Evolutionary conservation across 2,113 vertebrate species (phyloP), one percentile per base, ranked within the genome.

Genomic region (Chunga burmeisteri): DNA sequence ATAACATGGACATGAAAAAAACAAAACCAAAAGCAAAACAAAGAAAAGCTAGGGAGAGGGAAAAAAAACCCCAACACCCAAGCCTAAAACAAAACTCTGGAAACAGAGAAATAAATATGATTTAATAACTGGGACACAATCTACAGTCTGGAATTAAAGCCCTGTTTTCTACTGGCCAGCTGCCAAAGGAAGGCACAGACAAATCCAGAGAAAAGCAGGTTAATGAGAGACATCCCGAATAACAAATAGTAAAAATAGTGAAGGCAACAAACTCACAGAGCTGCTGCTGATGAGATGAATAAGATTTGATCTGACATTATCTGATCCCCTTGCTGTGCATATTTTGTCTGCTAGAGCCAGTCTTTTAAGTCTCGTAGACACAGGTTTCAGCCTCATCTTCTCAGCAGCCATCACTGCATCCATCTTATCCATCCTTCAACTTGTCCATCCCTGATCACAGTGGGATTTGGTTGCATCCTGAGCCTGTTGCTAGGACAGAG

Each of bases 161-260:
- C 65, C 56, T 93, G 85, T 71, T 95, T 95, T 92, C 80, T 77
- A 2, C 91, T 96, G 96, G 93, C 85, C 89, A 86, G 55, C 91
- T 94, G 96, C 96, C 97, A 97, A 92, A 82, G 32, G 11, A 21
- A 94, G 87, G 52, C 90, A 96, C 89, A 95, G 91, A 95, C 77
- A 87, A 92, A 96, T 61, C 66, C 86, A 93, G 80, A 89, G 67
- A 90, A 96, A 96, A 96, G 95, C 94, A 97, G 97, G 97, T 97
- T 96, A 97, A 97, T 90, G 93, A 96, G 89, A 93, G 89, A 83
- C 96, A 94, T 96, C 77, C 65, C 2, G 0, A 80, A 78, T 36
- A 73, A 90, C 89, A 94, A 67, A 86, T 3, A 78, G 34, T 8
- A 81, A 80, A 85, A 80, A 62, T 66, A 87, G 53, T 25, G 47